Evolutionary conservation across 2,113 vertebrate species (phyloP).

Genomic region (Hiodon tergisus): DNA sequence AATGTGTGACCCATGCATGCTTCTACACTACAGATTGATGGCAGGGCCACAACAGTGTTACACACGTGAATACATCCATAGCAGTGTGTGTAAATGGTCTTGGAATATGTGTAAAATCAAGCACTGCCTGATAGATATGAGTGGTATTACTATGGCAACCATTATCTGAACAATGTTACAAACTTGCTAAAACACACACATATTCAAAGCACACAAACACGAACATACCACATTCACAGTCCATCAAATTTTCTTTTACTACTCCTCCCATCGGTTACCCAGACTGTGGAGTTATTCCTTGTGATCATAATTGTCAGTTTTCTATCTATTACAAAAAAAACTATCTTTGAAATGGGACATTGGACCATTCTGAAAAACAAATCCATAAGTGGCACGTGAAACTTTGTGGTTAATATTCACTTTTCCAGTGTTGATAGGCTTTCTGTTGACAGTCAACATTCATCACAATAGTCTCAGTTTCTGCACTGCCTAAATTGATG

Average conservation of each 20-base stretch:
- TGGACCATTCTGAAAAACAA: no score
- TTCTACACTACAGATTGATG: not conserved
- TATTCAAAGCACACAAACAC: not conserved
- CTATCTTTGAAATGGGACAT: no score
- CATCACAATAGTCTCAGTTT: no score
- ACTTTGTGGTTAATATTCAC: no score
- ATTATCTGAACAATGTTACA: not conserved
- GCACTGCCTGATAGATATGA: not conserved
- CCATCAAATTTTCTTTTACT: not conserved
- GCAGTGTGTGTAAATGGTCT: not conserved
- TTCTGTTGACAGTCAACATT: no score
- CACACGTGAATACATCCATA: not conserved
- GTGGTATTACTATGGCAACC: not conserved
- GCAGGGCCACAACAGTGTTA: not conserved
- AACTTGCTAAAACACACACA: not conserved
- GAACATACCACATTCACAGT: not conserved
- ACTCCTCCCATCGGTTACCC: not conserved
- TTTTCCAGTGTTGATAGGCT: no score
- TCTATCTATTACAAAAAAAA: no score
- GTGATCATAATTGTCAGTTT: not conserved
- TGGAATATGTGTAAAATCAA: slow-evolving; percentile 5
- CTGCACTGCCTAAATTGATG: not conserved
- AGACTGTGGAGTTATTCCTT: not conserved
- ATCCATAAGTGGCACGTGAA: no score
- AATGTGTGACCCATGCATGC: not conserved